A percentile compares a stretch with the other conserved stretches of the same genome.
Conservation (phyloP, 2,113 vertebrate genomes). For the Menidia beryllina region DNA sequence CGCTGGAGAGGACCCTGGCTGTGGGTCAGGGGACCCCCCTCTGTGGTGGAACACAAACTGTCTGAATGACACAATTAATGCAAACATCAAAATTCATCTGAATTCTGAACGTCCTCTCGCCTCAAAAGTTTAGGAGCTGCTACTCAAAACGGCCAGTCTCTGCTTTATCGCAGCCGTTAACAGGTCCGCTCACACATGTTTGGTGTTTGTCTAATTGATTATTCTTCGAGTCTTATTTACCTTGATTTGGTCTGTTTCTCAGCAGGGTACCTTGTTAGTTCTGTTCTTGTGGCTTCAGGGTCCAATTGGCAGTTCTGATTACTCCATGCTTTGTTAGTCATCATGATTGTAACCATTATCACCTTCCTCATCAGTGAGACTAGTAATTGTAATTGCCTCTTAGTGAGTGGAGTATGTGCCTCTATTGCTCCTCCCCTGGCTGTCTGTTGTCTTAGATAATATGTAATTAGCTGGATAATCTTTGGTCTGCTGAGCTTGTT, state of each 20-base stretch:
- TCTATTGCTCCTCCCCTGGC: constrained; percentile 48
- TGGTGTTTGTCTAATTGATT: constrained; percentile 33
- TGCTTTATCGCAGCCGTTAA: not conserved
- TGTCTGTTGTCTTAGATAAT: constrained; percentile 64
- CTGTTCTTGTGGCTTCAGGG: constrained; percentile 57
- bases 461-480: constrained; percentile 69
- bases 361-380: constrained; percentile 69
- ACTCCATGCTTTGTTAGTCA: constrained; percentile 65
- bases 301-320: constrained; percentile 68
- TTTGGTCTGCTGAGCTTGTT: constrained; percentile 59
- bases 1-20: not conserved
- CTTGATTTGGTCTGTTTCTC: constrained; percentile 43
- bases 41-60: not conserved
- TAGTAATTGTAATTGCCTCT: constrained; percentile 75
- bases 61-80: not conserved
- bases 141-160: not conserved
- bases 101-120: not conserved
- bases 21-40: no score
- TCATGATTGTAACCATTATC: constrained; percentile 74
- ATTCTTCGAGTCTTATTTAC: constrained; percentile 49
- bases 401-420: constrained; percentile 50
- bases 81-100: not conserved
- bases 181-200: not conserved
- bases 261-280: constrained; percentile 58
- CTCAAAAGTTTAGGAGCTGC: not conserved